These are phyloP conservation scores for Rhinella marina DNA, from an alignment of 2,797 vertebrate species.

Conservation along the genomic window DNA sequence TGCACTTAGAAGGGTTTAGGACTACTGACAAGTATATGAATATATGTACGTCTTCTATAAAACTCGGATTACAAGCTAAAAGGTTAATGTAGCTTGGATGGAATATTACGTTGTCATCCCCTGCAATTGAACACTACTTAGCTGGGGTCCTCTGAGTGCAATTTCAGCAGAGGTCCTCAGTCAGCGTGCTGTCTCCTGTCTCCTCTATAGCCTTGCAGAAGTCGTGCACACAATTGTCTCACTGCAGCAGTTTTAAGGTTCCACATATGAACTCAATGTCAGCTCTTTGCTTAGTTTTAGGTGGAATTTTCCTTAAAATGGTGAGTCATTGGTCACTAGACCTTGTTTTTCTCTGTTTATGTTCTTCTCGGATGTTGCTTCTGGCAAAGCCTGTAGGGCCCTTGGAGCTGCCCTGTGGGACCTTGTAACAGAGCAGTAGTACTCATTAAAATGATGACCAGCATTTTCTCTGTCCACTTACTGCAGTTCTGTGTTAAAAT, in stretches of 20 bases:
- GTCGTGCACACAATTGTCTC: background rate
- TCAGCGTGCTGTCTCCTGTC: background rate
- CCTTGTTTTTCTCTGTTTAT: constrained; percentile 10
- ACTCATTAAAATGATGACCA: background rate
- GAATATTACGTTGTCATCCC: constrained; percentile 6
- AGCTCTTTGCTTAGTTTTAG: background rate
- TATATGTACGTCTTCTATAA: background rate
- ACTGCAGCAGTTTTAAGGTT: background rate
- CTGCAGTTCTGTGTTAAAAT: background rate
- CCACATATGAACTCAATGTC: background rate
- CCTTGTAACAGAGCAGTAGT: background rate
- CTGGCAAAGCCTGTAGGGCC: background rate
- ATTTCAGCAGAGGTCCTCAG: background rate
- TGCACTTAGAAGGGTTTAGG: background rate
- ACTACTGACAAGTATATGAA: constrained; percentile 10
- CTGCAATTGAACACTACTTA: constrained; percentile 15
- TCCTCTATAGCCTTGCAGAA: background rate
- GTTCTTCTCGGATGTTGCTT: constrained; percentile 1
- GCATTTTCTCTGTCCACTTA: background rate
- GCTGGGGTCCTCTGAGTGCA: constrained; percentile 2
- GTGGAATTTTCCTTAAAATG: constrained; percentile 1
- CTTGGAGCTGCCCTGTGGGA: background rate
- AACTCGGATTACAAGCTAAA: background rate
- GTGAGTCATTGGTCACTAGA: background rate
- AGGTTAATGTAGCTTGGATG: constrained; percentile 14